Percentiles rank a stretch among this genome's conserved stretches.
phyloP scores from a whole-genome alignment of 1,140 invertebrate genomes.

The Archegozetes longisetosus region DNA sequence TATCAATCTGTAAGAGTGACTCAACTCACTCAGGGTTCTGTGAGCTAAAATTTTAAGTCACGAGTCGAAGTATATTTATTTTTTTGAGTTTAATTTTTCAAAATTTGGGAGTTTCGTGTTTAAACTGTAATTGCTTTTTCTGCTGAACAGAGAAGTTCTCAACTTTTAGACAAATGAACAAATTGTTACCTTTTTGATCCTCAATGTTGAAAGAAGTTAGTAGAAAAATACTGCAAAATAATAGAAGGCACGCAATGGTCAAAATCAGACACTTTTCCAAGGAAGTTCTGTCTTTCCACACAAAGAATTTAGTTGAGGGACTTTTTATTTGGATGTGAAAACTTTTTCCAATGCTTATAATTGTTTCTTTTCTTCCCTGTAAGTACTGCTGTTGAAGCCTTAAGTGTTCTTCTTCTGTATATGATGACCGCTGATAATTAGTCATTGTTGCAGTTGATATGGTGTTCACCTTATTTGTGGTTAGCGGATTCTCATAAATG shows the following conservation, averaged over 20 bases:
- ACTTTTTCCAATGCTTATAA: slow-evolving; percentile 11
- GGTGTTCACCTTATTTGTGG: neutral
- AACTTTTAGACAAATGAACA: too few relatives aligned
- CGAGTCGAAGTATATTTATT: too few relatives aligned
- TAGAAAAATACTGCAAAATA: neutral
- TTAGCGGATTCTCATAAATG: neutral
- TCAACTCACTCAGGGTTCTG: too few relatives aligned
- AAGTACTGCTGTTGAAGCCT: slow-evolving; percentile 10
- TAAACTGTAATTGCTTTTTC: too few relatives aligned
- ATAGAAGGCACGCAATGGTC: neutral
- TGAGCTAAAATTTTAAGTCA: too few relatives aligned
- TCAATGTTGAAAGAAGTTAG: neutral
- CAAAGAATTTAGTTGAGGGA: slow-evolving; percentile 5
- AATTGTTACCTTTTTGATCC: neutral
- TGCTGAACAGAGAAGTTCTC: too few relatives aligned
- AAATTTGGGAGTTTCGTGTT: too few relatives aligned
- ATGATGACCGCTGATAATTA: slow-evolving; percentile 7
- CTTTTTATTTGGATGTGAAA: slow-evolving; percentile 14
- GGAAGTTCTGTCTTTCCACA: slow-evolving; percentile 1
- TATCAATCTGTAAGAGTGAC: too few relatives aligned
- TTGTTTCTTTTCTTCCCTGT: slow-evolving; percentile 9
- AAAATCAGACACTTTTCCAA: slow-evolving; percentile 9
- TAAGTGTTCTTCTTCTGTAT: slow-evolving; percentile 10
- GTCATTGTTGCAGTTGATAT: neutral
- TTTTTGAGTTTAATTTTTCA: too few relatives aligned